phyloP scores from a whole-genome alignment of 2,113 vertebrate genomes.

The Melanerpes formicivorus region DNA sequence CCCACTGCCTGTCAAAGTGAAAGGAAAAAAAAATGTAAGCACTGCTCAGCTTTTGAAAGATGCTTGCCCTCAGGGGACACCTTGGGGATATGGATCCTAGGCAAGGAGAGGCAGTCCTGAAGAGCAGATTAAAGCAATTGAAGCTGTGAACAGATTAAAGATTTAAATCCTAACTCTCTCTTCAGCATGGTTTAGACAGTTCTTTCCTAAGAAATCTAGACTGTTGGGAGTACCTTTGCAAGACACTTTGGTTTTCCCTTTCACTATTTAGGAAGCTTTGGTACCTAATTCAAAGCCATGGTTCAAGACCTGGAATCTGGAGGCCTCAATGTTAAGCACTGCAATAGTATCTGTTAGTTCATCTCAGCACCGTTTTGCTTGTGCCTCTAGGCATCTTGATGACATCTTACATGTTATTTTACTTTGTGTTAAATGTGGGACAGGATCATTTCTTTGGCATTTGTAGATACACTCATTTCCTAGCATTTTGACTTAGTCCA shows the following conservation, averaged over 20 bases:
- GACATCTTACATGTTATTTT: neutral
- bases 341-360: neutral
- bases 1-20: neutral
- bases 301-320: neutral
- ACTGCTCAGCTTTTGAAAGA: neutral
- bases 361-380: neutral
- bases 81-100: neutral
- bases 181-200: neutral
- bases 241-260: neutral
- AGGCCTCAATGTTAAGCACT: neutral
- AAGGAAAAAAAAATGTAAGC: neutral
- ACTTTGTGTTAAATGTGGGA: neutral
- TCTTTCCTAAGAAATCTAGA: neutral
- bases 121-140: neutral
- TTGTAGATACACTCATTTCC: neutral
- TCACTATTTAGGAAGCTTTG: neutral
- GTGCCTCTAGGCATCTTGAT: neutral
- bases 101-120: neutral
- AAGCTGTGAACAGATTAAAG: neutral
- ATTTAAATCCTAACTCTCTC: neutral
- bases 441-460: neutral
- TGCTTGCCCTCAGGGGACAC: neutral
- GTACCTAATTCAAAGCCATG: neutral
- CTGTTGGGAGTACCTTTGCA: neutral
- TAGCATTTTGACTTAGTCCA: neutral